Conservation (phyloP, 2,797 vertebrate species). For the Melanotaenia maccullochi region DNA sequence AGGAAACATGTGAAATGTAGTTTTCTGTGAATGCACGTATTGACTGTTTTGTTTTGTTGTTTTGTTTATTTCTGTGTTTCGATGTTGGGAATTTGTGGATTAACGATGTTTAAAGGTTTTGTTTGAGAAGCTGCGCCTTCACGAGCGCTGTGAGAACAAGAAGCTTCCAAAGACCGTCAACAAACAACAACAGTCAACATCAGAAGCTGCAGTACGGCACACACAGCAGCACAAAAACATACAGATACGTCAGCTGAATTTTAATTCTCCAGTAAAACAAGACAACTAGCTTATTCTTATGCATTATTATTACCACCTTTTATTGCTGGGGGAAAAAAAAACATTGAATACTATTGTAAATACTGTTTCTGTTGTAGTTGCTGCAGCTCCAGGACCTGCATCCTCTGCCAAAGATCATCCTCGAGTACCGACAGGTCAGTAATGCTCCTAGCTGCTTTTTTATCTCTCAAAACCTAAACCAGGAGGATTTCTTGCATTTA, state of each 20-base stretch:
- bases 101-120: constrained; percentile 83
- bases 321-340: neutral
- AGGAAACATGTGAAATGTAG: neutral
- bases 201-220: constrained; percentile 86
- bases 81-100: constrained; percentile 14
- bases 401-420: constrained; percentile 91
- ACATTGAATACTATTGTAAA: neutral
- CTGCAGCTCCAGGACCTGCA: constrained; percentile 89
- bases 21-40: no score
- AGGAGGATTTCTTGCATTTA: neutral
- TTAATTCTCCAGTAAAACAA: constrained; percentile 7
- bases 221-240: constrained; percentile 27
- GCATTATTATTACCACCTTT: neutral
- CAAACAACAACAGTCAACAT: constrained; percentile 88
- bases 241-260: constrained; percentile 21
- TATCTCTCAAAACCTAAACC: neutral
- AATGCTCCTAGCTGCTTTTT: neutral
- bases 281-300: neutral
- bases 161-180: constrained; percentile 85
- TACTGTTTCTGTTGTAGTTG: constrained; percentile 80
- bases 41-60: neutral
- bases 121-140: constrained; percentile 91
- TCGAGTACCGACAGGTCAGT: constrained; percentile 91
- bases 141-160: constrained; percentile 83
- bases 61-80: neutral